Conservation (phyloP, 1,140 invertebrate genomes). For the Papilio helenus region DNA sequence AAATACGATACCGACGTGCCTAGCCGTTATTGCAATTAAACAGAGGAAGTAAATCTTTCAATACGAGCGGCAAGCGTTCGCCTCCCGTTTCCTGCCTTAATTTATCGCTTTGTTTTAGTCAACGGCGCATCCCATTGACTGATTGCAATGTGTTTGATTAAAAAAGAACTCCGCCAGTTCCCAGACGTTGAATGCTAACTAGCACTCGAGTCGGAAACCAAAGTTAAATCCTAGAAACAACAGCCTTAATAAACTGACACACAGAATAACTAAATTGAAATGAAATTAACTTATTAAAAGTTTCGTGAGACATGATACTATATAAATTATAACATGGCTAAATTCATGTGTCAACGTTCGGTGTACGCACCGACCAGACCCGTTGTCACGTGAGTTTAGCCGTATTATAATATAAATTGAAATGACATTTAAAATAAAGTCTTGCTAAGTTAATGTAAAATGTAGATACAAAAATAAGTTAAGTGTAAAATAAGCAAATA, state of each 20-base stretch:
- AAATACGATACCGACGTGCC: slow-evolving; percentile 83
- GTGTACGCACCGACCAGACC: no score
- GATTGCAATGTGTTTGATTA: slow-evolving; percentile 81
- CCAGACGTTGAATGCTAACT: slow-evolving; percentile 46
- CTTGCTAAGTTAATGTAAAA: no score
- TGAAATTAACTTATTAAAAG: no score
- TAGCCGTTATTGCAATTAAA: slow-evolving; percentile 83
- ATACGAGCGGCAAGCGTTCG: slow-evolving; percentile 77
- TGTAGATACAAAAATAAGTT: background rate
- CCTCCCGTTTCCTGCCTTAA: slow-evolving; percentile 77
- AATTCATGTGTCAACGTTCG: no score
- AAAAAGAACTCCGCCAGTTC: slow-evolving; percentile 71
- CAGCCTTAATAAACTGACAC: background rate
- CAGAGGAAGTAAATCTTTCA: slow-evolving; percentile 83
- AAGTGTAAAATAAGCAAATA: background rate
- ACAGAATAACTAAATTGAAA: background rate
- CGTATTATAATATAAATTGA: no score
- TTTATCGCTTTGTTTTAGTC: slow-evolving; percentile 82
- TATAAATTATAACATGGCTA: no score
- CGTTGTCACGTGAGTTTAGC: no score
- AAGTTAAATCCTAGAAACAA: background rate
- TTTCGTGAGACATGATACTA: no score
- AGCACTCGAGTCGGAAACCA: background rate
- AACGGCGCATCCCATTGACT: slow-evolving; percentile 77
- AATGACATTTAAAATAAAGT: background rate